Conservation (phyloP, 1,140 invertebrate genomes). For the Bursaphelenchus mucronatus region DNA sequence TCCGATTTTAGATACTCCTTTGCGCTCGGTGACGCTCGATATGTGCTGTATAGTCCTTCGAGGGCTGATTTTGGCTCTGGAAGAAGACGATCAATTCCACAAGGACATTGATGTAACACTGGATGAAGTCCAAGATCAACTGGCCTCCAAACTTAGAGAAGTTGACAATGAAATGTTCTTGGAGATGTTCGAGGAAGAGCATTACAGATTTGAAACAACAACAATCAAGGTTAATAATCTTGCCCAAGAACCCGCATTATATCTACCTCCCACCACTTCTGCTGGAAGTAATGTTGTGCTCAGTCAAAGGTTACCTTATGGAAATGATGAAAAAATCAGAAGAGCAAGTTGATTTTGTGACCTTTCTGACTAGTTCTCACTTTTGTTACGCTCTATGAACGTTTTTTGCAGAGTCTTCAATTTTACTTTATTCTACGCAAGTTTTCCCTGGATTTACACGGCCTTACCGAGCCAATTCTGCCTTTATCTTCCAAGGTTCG, state of each 20-base stretch:
- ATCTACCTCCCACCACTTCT: constrained; percentile 90
- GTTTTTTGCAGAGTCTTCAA: constrained; percentile 71
- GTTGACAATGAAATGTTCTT: constrained; percentile 97
- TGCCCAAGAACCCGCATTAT: constrained; percentile 79
- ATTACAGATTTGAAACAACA: constrained; percentile 72
- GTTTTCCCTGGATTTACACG: constrained; percentile 74
- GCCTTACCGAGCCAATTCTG: constrained; percentile 78
- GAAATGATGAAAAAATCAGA: constrained; percentile 87
- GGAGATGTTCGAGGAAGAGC: constrained; percentile 98
- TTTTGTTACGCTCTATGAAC: constrained; percentile 4
- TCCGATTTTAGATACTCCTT: constrained; percentile 52
- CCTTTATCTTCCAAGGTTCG: constrained; percentile 80
- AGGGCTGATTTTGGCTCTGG: constrained; percentile 63
- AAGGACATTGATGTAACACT: constrained; percentile 61
- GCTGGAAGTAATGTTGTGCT: constrained; percentile 93
- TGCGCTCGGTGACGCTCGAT: constrained; percentile 85
- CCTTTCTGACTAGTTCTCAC: constrained; percentile 8
- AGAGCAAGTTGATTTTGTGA: constrained; percentile 63
- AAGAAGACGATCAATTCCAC: constrained; percentile 66
- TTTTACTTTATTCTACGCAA: constrained; percentile 87
- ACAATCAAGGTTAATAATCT: constrained; percentile 64
- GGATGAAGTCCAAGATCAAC: constrained; percentile 62
- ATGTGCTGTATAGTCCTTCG: constrained; percentile 75
- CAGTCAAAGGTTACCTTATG: constrained; percentile 85
- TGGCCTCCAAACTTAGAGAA: constrained; percentile 69